Conservation (phyloP, 1,140 invertebrate species). For the Schlechtendalia chinensis region DNA sequence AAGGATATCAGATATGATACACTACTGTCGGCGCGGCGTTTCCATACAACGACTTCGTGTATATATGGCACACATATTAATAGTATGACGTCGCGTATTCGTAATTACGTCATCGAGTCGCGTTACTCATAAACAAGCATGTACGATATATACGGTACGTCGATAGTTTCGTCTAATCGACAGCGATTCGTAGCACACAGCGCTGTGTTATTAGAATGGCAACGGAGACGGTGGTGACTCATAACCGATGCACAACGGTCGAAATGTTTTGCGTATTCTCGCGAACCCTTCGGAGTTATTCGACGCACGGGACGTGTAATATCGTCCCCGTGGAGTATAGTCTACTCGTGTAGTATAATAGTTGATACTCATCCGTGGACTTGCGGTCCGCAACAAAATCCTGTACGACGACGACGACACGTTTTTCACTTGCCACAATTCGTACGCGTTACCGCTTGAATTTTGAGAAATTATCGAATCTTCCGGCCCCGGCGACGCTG, state of each 20-base stretch:
- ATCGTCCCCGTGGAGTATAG: too few species aligned
- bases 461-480: too few species aligned
- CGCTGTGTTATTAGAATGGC: too few species aligned
- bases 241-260: neutral
- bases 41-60: constrained; percentile 11
- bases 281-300: neutral
- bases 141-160: neutral
- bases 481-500: too few species aligned
- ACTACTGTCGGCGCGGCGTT: neutral
- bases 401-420: too few species aligned
- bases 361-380: too few species aligned
- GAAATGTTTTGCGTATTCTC: neutral
- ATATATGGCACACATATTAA: constrained; percentile 45
- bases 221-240: neutral
- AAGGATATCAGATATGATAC: neutral
- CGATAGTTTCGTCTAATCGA: neutral
- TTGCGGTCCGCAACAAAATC: too few species aligned
- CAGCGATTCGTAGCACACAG: constrained; percentile 13
- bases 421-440: too few species aligned
- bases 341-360: too few species aligned
- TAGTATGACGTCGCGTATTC: constrained; percentile 33
- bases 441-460: too few species aligned
- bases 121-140: constrained; percentile 36
- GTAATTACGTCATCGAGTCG: constrained; percentile 38
- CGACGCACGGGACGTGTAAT: too few species aligned